phyloP scores from a whole-genome alignment of 2,797 vertebrate genomes.

The Crax fasciolata region DNA sequence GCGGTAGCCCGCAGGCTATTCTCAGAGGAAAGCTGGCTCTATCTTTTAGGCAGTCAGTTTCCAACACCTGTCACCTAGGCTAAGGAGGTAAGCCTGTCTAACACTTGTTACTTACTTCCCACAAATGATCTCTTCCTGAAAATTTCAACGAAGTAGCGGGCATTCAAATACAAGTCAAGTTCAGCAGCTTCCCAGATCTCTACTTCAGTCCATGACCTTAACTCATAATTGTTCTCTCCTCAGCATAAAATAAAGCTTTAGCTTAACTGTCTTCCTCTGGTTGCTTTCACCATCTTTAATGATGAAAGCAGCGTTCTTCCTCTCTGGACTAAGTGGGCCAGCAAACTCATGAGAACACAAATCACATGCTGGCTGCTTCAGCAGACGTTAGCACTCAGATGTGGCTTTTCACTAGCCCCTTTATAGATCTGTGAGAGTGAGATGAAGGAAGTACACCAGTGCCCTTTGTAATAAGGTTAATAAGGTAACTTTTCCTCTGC shows the following conservation, averaged over 20 bases:
- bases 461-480: not conserved
- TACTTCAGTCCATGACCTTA: not conserved
- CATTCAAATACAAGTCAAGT: slow-evolving; percentile 19
- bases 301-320: not conserved
- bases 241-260: not conserved
- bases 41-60: not conserved
- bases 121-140: slow-evolving; percentile 21
- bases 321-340: not conserved
- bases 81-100: not conserved
- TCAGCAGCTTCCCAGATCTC: slow-evolving; percentile 10
- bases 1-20: not conserved
- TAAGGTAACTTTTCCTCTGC: not conserved
- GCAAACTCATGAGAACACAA: not conserved
- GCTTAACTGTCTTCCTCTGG: not conserved
- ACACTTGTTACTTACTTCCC: not conserved
- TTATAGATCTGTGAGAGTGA: rapidly evolving
- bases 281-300: not conserved
- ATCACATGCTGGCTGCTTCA: not conserved
- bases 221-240: not conserved
- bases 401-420: not conserved
- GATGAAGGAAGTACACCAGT: not conserved
- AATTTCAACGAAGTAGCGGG: not conserved
- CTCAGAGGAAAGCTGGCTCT: not conserved
- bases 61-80: not conserved
- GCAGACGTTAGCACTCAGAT: not conserved